phyloP scores from a whole-genome alignment of 1,140 invertebrate species.

The Phocides pigmalion region DNA sequence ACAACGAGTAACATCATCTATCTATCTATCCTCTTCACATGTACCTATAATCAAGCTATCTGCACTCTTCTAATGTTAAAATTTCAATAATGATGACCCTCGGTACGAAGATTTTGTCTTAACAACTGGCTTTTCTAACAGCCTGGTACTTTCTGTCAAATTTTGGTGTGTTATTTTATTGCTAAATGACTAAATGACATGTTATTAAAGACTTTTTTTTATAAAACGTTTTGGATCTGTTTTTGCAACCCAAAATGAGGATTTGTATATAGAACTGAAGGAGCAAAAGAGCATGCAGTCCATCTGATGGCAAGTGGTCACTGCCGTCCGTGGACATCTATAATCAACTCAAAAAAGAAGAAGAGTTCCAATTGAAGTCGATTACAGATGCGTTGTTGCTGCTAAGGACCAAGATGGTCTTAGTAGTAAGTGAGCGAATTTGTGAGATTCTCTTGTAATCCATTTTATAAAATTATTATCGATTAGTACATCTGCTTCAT shows the following conservation, averaged over 20 bases:
- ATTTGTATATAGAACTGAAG: too few species aligned
- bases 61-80: constrained; percentile 55
- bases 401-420: too few species aligned
- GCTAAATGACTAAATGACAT: constrained; percentile 11
- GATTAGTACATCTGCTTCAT: too few species aligned
- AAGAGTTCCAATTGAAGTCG: too few species aligned
- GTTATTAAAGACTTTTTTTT: not conserved
- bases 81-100: constrained; percentile 55
- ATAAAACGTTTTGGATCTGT: too few species aligned
- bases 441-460: too few species aligned
- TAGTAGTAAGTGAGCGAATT: too few species aligned
- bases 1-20: constrained; percentile 63
- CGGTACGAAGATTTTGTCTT: constrained; percentile 46
- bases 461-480: too few species aligned
- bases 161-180: constrained; percentile 18
- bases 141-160: constrained; percentile 11
- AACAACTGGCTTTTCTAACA: constrained; percentile 29
- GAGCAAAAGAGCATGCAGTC: too few species aligned
- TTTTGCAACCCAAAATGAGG: too few species aligned
- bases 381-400: too few species aligned
- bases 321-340: not conserved
- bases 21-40: constrained; percentile 46
- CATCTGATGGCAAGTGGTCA: too few species aligned
- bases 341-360: not conserved
- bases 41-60: constrained; percentile 37